These are phyloP conservation scores for Orius insidiosus DNA, from an alignment of 1,140 invertebrate species.

Conservation along the genomic window DNA sequence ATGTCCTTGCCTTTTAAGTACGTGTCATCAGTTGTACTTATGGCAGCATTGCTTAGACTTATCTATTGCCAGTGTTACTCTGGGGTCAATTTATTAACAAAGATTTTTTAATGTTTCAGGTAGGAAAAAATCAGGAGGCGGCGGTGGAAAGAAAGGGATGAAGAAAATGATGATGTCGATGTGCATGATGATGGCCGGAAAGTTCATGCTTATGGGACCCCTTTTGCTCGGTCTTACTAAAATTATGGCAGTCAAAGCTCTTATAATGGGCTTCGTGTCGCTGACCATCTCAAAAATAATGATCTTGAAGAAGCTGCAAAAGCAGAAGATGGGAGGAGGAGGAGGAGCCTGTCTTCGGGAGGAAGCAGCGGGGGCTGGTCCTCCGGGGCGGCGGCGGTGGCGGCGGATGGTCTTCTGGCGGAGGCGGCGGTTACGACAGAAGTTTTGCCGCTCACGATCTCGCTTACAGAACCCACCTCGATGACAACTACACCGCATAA, in stretches of 20 bases:
- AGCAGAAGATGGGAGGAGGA: conserved; percentile 4
- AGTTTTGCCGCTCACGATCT: conserved; percentile 11
- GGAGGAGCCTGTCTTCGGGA: conserved; percentile 7
- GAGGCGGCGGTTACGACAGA: conserved; percentile 6
- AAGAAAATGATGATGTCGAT: conserved; percentile 23
- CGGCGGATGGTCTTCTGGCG: background rate
- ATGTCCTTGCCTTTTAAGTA: too few species aligned
- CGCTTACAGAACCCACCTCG: conserved; percentile 1
- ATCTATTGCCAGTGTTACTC: too few species aligned
- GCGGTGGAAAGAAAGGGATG: conserved; percentile 19
- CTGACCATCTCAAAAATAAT: conserved; percentile 21
- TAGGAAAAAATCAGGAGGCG: conserved; percentile 16
- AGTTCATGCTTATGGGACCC: conserved; percentile 19
- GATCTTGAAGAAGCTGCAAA: conserved; percentile 20
- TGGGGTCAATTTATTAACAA: background rate
- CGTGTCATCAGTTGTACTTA: too few species aligned
- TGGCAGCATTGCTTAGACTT: too few species aligned
- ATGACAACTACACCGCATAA: background rate
- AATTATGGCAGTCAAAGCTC: conserved; percentile 21
- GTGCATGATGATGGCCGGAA: conserved; percentile 20
- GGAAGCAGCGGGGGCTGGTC: conserved; percentile 8
- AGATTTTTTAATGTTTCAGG: conserved; percentile 16
- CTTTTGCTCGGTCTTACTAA: conserved; percentile 20
- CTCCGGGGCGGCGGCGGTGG: background rate
- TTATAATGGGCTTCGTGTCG: conserved; percentile 19